Percentiles rank a stretch among this genome's conserved stretches.
Evolutionary conservation across 2,797 vertebrate species (phyloP).

Genomic region (Lindbergichthys nudifrons): DNA sequence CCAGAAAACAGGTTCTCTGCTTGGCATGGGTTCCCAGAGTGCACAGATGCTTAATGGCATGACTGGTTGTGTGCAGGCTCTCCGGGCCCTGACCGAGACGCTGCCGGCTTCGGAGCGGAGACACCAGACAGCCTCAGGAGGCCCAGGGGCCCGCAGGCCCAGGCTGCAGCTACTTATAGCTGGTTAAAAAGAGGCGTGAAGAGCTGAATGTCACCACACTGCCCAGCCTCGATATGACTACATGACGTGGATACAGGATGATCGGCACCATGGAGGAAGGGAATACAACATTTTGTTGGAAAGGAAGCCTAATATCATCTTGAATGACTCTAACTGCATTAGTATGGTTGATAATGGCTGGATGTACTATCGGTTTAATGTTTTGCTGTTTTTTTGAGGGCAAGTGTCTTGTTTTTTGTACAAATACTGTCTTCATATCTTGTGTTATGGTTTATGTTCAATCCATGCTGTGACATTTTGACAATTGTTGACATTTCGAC

Average conservation of each 20-base stretch:
- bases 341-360: background rate
- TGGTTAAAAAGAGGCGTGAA: background rate
- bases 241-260: background rate
- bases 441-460: background rate
- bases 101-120: conserved; percentile 37
- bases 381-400: background rate
- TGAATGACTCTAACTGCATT: no score
- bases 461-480: no score
- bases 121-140: conserved; percentile 44
- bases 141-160: conserved; percentile 18
- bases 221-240: background rate
- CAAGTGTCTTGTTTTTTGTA: background rate
- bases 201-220: background rate
- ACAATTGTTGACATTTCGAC: no score
- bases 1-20: conserved; percentile 50
- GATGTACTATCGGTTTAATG: background rate
- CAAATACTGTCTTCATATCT: no score
- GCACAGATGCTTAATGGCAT: conserved; percentile 63
- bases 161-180: conserved; percentile 14
- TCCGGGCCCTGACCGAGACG: conserved; percentile 3
- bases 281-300: background rate
- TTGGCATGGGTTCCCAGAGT: conserved; percentile 45
- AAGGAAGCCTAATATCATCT: background rate
- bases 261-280: background rate
- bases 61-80: conserved; percentile 48